phyloP scores from a whole-genome alignment of 2,797 vertebrate species.

The Carapus acus region DNA sequence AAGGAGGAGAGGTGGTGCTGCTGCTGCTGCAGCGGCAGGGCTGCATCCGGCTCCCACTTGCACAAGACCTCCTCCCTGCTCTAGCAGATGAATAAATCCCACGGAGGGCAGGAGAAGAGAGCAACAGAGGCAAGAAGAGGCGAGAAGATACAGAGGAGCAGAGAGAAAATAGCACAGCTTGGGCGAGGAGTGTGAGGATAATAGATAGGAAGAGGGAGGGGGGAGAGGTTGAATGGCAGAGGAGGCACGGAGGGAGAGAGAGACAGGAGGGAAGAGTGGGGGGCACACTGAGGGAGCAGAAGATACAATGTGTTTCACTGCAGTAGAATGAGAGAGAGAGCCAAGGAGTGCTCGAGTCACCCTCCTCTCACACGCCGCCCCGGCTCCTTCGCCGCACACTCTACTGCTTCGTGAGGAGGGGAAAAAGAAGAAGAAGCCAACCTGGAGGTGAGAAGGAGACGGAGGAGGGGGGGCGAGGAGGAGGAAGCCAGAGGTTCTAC shows the following conservation, averaged over 20 bases:
- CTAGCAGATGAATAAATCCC: slow-evolving; percentile 34
- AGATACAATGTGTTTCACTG: slow-evolving; percentile 46
- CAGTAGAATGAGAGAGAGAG: slow-evolving; percentile 62
- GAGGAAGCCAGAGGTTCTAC: slow-evolving; percentile 71
- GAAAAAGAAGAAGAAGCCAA: slow-evolving; percentile 41
- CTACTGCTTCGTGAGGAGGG: slow-evolving; percentile 49
- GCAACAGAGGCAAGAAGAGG: slow-evolving; percentile 14
- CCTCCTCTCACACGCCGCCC: slow-evolving; percentile 39
- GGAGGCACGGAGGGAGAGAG: slow-evolving; percentile 27
- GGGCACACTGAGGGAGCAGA: slow-evolving; percentile 29
- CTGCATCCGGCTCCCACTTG: slow-evolving; percentile 47
- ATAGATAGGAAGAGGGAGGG: slow-evolving; percentile 23
- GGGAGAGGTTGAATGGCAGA: slow-evolving; percentile 46
- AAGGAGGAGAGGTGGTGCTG: no score
- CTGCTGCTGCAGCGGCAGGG: slow-evolving; percentile 50
- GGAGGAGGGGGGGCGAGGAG: slow-evolving; percentile 62
- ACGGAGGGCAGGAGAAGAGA: slow-evolving; percentile 21
- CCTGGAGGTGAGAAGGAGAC: slow-evolving; percentile 67
- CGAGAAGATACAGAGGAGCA: slow-evolving; percentile 16
- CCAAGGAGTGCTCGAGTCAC: slow-evolving; percentile 47
- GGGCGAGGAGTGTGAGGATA: slow-evolving; percentile 33
- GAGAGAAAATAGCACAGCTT: slow-evolving; percentile 20
- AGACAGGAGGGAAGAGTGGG: slow-evolving; percentile 29
- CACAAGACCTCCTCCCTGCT: slow-evolving; percentile 47
- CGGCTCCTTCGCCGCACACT: slow-evolving; percentile 17